These are phyloP conservation scores for Poecilia picta DNA, from an alignment of 2,797 vertebrate genomes.

Conservation along the genomic window DNA sequence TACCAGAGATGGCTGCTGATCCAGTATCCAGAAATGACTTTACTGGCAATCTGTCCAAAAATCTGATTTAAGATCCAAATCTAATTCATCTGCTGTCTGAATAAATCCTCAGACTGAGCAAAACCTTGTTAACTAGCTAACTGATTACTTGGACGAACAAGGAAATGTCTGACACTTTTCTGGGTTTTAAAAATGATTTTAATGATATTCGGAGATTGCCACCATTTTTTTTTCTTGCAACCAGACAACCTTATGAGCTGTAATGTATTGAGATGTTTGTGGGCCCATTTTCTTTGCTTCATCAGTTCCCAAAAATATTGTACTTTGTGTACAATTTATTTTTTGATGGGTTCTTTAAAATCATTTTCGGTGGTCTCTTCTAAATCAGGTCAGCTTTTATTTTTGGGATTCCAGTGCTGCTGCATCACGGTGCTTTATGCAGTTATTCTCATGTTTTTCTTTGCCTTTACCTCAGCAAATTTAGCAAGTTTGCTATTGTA, in stretches of 20 bases:
- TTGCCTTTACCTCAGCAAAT: neutral
- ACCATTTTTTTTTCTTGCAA: neutral
- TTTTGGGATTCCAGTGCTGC: neutral
- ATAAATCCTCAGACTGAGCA: neutral
- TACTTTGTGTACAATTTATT: neutral
- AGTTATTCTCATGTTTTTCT: neutral
- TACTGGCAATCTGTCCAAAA: conserved; percentile 2
- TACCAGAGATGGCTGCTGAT: conserved; percentile 1
- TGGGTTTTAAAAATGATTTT: neutral
- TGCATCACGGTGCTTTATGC: neutral
- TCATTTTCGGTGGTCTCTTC: neutral
- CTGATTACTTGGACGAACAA: neutral
- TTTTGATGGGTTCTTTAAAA: neutral
- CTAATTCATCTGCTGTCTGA: neutral
- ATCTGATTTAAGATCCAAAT: conserved; percentile 6
- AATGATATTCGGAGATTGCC: neutral
- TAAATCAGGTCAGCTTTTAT: neutral
- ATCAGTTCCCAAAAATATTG: neutral
- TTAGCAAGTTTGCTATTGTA: neutral
- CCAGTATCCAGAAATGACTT: neutral
- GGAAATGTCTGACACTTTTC: neutral
- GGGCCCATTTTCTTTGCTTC: neutral
- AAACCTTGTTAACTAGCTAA: neutral
- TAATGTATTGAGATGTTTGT: neutral
- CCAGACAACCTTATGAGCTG: neutral